Percentiles rank a stretch among this genome's conserved stretches.
Conservation (phyloP, 2,797 vertebrate genomes). For the Pelochelys cantorii region DNA sequence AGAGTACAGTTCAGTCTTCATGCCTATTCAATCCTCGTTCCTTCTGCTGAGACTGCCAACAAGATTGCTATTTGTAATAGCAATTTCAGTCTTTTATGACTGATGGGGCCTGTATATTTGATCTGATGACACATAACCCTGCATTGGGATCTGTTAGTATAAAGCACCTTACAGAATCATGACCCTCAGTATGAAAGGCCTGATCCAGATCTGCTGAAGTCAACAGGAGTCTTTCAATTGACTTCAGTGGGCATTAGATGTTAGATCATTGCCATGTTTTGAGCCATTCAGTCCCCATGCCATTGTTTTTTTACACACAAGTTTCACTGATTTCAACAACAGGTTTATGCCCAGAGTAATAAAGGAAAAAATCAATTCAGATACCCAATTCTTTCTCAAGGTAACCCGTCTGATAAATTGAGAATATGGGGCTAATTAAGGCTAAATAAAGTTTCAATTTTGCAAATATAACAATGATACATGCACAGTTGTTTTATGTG, state of each 20-base stretch:
- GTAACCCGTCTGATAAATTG: not conserved
- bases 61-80: not conserved
- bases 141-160: not conserved
- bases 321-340: constrained; percentile 16
- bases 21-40: not conserved
- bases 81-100: not conserved
- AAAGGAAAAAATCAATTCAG: not conserved
- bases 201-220: constrained; percentile 10
- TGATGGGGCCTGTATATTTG: not conserved
- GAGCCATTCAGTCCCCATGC: not conserved
- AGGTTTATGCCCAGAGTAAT: not conserved
- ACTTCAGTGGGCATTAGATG: not conserved
- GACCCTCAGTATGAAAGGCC: not conserved
- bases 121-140: not conserved
- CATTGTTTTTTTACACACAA: not conserved
- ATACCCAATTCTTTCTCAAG: not conserved
- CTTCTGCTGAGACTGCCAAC: not conserved
- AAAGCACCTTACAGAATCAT: not conserved
- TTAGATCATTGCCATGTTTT: constrained; percentile 37
- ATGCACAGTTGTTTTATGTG: not conserved
- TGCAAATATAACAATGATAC: not conserved
- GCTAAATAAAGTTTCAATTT: constrained; percentile 27
- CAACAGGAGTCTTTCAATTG: not conserved
- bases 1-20: not conserved
- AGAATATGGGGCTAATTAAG: not conserved